Evolutionary conservation across 2,113 vertebrate genomes (phyloP), one percentile per base, ranked within the genome.

Genomic region (Neolamprologus sp.): DNA sequence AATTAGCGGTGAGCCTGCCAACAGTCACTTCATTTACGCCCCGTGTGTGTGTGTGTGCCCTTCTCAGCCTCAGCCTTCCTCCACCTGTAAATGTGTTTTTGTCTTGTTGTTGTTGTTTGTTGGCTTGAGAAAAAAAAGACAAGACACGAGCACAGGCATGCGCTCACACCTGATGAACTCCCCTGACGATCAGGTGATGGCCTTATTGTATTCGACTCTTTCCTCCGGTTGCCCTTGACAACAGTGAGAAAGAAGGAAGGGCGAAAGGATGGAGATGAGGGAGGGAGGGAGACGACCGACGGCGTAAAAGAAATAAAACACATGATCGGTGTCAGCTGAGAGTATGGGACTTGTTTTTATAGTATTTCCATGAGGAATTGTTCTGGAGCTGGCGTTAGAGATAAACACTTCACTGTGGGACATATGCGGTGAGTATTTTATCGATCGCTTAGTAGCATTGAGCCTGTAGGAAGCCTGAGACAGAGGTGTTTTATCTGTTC

Each of bases 171-270:
- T 91, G 88, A 87, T 85, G 91, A 88, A 88, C 85, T 79, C 82
- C 71, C 84, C 83, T 45, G 51, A 80, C 16, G 13, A 82, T 93
- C 91, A 89, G 84, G 88, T 92, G 90, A 87, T 82, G 87, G 19
- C 47, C 47, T 87, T 82, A 89, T 88, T 88, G 78, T 73, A 78
- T 89, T 90, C 31, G 6, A 21, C 85, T 83, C 84, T 87, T 85
- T 91, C 80, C 90, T 90, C 47, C 19, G 2, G 92, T 94, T 95
- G 90, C 93, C 93, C 93, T 86, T 95, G 89, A 89, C 93, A 90
- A 95, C 95, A 4, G 31, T 5, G 31, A 82, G 73, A 53, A 63
- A 86, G 79, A 54, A 80, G 90, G 83, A 84, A 31, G 55, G 60
- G 57, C 23, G 47, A 40, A 45, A 86, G 47, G 85, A 89, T 80